Evolutionary conservation across 1,140 invertebrate species (phyloP), one percentile per base, ranked within the genome.

Genomic region (Drosophila erecta): DNA sequence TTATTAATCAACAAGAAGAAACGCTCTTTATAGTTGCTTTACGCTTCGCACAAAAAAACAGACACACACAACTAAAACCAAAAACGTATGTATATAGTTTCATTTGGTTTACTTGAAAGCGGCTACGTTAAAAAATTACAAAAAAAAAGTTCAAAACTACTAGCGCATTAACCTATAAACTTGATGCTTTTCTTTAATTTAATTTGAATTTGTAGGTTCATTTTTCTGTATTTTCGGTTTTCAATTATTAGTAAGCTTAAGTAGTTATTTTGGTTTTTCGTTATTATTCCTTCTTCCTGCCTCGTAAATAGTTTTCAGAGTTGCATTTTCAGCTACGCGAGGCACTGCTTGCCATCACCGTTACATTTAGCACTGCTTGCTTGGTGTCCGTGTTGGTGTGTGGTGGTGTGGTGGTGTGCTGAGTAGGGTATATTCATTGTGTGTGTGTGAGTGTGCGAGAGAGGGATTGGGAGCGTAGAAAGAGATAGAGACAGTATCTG

Each of bases 1-100:
- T 87, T 89, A 87, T 89, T 87, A 87, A 87, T 87, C 83, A 87
- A 87, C 83, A 87, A 87, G 83, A 87, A 87, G 77, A 79, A 86
- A 85, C 76, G 64, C 55, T 73, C 40, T 60, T 75, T 76, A 55
- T 69, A 55, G 59, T 70, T 58, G 54, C 51, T 56, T 44, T 51
- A 51, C 37, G 50, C 47, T 55, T 62, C 50, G 41, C 50, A 67
- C 53, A 51, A 60, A 60, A 56, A 46, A 66, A 40, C 47, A 14
- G 51, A 70, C 49, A 56, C 66, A 56, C 50, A 56, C 50, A 71
- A 71, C 65, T 55, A 74, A 54, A 61, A 35, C 24, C n/a, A 66
- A 37, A 76, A 56, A 33, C 22, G 49, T 53, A 53, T 59, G 49
- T 53, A 53, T 59, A 67, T 53, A 54, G 43, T 61, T 57, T 61